Evolutionary conservation across 2,888 invertebrate genomes (phyloP), one percentile per base, ranked within the genome.

Genomic region (Drosophila aldrichi): DNA sequence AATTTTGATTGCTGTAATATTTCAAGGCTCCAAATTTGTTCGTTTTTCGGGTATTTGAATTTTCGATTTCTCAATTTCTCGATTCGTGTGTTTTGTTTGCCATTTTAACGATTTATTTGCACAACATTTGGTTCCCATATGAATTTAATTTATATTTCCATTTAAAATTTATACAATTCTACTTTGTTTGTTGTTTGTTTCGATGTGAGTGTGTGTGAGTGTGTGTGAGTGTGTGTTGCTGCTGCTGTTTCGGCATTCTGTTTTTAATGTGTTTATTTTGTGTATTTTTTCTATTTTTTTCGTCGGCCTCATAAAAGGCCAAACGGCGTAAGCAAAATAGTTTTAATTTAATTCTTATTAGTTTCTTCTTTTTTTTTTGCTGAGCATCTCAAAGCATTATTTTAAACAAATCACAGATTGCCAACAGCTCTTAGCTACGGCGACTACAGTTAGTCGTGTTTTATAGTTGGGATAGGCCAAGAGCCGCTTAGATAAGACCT

Each of bases 61-160:
- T 29, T 51, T 12, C 1, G 43, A 1, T 43, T 14, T 41, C 14
- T 43, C 16, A 34, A 54, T 55, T 16, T 46, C 41, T 12, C n/a
- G 43, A 57, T 61, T 70, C 60, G 46, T 63, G 57, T 82, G 74
- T 77, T 83, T 86, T 79, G 87, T 65, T 88, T 82, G 88, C 88
- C 78, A 86, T 82, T 86, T 88, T 69, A 68, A 79, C 84, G 84
- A 89, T 85, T 85, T 85, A 89, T 89, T 87, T 87, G 79, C 77
- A 64, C 85, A 85, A 89, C 85, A 85, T 89, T 85, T 85, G 85
- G 88, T 81, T 75, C 79, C 84, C 85, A 85, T 84, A 87, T 85
- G 89, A 89, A 81, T 84, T 84, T 88, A 87, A 85, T 85, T 89
- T 85, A 89, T 89, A 84, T 70, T 84, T 85, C 82, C 84, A 87